Evolutionary conservation across 2,113 vertebrate species (phyloP).

Genomic region (Prolemur simus): DNA sequence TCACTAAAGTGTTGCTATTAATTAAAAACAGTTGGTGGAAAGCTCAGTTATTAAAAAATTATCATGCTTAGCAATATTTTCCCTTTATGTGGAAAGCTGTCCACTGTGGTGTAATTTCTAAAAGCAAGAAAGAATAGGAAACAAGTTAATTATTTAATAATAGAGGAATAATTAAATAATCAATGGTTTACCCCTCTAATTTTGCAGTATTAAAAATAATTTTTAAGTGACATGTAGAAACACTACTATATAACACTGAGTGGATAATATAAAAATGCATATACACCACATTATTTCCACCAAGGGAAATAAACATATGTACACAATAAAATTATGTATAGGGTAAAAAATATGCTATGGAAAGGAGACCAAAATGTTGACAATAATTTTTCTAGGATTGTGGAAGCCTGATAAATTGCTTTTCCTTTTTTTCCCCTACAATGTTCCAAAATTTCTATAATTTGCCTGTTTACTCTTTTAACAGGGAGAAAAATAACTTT

Average conservation of each 20-base stretch:
- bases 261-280: not conserved
- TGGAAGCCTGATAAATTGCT: not conserved
- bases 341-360: not conserved
- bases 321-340: not conserved
- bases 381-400: not conserved
- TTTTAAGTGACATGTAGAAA: not conserved
- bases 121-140: not conserved
- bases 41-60: not conserved
- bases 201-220: conserved; percentile 15
- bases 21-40: not conserved
- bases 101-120: not conserved
- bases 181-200: not conserved
- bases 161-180: not conserved
- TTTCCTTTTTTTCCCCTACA: not conserved
- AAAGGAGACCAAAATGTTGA: conserved; percentile 15
- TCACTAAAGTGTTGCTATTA: not conserved
- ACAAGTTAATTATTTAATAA: not conserved
- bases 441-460: not conserved
- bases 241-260: not conserved
- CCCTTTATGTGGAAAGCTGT: not conserved
- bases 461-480: conserved; percentile 14
- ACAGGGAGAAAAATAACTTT: conserved; percentile 16
- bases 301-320: not conserved
- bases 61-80: not conserved
- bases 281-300: not conserved